Evolutionary conservation across 2,113 vertebrate genomes (phyloP), one percentile per base, ranked within the genome.

Genomic region (Toxotes chatareus): DNA sequence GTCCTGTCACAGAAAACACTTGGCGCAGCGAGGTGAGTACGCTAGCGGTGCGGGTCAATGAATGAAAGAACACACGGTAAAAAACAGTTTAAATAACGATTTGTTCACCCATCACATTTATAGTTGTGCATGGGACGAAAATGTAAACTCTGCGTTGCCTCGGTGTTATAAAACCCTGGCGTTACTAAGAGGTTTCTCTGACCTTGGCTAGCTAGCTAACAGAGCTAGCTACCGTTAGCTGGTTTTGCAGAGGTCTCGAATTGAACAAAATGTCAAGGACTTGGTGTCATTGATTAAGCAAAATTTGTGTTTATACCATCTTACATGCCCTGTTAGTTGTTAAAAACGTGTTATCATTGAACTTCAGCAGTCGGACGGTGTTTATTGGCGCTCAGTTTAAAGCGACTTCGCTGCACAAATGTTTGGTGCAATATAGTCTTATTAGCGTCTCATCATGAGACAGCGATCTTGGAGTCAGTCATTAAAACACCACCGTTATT

Each of bases 181-280:
- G 23, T 66, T 10, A 51, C 13, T 36, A 40, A 75, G 42, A 6
- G n/a, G 49, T 36, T 65, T 60, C 10, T 76, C 92, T 92, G 93
- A 94, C 92, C 91, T 93, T 94, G 90, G 86, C 90, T 93, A 88
- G 79, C 80, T 23, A 57, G 90, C 90, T 91, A 88, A 80, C 57
- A 0, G 1, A 36, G 62, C 75, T 85, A 86, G 84, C 85, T 66
- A 36, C 14, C 12, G 42, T 44, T 62, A 65, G 74, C 85, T 27
- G 19, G 36, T 5, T 8, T 36, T 75, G 74, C 68, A 53, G 40
- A 12, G 38, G 32, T 17, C 36, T 53, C 66, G 1, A 78, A 32
- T 47, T 38, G 55, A 57, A 73, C n/a, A 56, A 53, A 61, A 74
- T 42, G 71, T 73, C 79, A 85, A 73, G 56, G 80, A 76, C 65